Conservation (phyloP, 2,113 vertebrate genomes). For the Pungitius pungitius region DNA sequence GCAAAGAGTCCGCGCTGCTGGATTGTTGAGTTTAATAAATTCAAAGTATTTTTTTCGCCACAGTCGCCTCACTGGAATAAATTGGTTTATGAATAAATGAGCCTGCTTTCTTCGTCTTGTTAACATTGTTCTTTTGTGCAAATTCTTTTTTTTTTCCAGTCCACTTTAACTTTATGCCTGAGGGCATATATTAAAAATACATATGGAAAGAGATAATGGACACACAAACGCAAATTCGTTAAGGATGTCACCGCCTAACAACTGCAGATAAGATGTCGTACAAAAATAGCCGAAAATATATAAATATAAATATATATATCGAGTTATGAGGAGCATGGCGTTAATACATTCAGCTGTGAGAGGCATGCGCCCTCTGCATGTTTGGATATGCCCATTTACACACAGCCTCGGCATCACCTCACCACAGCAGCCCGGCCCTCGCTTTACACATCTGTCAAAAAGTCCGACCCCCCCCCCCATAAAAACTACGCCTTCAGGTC, state of each 20-base stretch:
- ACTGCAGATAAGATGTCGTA: conserved; percentile 68
- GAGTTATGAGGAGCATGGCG: conserved; percentile 54
- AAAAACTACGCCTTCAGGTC: conserved; percentile 30
- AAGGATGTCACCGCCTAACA: conserved; percentile 71
- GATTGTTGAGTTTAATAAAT: conserved; percentile 82
- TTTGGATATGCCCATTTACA: conserved; percentile 69
- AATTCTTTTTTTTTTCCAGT: conserved; percentile 79
- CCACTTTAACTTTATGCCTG: conserved; percentile 84
- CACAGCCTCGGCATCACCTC: conserved; percentile 56
- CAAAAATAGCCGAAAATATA: conserved; percentile 58
- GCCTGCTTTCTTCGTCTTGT: conserved; percentile 81
- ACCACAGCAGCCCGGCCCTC: conserved; percentile 47
- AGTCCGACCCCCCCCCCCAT: neutral
- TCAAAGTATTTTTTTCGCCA: conserved; percentile 79
- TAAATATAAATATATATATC: conserved; percentile 46
- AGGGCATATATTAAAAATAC: conserved; percentile 86
- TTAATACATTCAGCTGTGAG: conserved; percentile 62
- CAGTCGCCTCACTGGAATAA: conserved; percentile 82
- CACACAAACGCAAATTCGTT: conserved; percentile 77
- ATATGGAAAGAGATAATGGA: conserved; percentile 82
- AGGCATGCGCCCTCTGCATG: conserved; percentile 50
- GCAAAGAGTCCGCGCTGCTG: conserved; percentile 60
- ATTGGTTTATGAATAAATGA: conserved; percentile 87
- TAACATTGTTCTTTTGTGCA: conserved; percentile 84
- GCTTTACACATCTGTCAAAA: conserved; percentile 62